Conservation (phyloP, 2,113 vertebrate genomes). For the Peromyscus californicus region DNA sequence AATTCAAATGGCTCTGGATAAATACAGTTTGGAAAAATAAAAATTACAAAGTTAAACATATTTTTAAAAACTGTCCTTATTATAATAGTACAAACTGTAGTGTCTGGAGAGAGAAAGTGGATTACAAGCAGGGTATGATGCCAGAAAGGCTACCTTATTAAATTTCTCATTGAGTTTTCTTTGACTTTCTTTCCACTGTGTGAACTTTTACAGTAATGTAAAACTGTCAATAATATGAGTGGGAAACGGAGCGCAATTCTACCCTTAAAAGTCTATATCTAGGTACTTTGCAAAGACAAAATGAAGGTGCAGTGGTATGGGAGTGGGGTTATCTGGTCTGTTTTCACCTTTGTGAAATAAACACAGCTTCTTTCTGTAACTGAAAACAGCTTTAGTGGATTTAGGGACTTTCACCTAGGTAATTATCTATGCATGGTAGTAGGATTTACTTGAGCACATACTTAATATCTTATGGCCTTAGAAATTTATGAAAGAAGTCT, state of each 20-base stretch:
- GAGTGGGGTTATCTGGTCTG: background rate
- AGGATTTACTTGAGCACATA: slow-evolving; percentile 4
- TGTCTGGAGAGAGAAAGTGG: background rate
- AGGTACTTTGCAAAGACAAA: background rate
- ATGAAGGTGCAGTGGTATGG: background rate
- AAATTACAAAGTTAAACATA: slow-evolving; percentile 7
- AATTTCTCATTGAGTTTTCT: background rate
- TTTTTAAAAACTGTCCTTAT: background rate
- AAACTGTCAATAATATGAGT: background rate
- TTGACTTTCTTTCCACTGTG: background rate
- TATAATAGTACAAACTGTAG: background rate
- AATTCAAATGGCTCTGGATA: slow-evolving; percentile 15
- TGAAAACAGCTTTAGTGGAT: slow-evolving; percentile 35
- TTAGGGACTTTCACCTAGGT: background rate
- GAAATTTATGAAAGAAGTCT: slow-evolving; percentile 30
- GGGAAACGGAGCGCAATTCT: slow-evolving; percentile 1
- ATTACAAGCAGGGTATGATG: background rate
- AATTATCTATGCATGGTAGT: background rate
- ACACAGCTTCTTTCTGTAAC: slow-evolving; percentile 1
- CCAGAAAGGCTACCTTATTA: background rate
- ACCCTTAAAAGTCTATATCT: background rate
- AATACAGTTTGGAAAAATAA: slow-evolving; percentile 39
- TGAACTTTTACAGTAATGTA: background rate
- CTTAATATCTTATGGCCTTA: background rate
- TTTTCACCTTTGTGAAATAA: slow-evolving; percentile 47